Base-by-base conservation (phyloP, 2,888 invertebrate species). In the Andrena haemorrhoa region DNA sequence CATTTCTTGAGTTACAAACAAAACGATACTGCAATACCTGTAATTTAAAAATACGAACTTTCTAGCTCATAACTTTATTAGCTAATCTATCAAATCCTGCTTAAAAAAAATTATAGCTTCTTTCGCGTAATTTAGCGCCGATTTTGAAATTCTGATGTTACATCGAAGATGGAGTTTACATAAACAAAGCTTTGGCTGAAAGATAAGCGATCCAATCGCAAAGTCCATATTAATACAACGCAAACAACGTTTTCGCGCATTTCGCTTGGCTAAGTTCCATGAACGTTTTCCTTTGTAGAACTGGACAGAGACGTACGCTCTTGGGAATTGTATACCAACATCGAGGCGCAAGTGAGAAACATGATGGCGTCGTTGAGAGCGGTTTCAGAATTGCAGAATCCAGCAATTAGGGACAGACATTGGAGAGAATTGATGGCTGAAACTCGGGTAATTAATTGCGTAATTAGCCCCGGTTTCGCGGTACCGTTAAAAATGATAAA, bases 401-500 rank as follows among this genome's bases (percentile, higher is more conserved):
- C 98, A 0, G 97, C 98, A 0, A 98, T 99, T 87, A 96, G 98
- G 84, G 98, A 98, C 82, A 95, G 99, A 64, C 99, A 99, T 94
- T 99, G 99, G 99, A 95, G 96, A 73, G 98, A 99, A 92, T 95
- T 99, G 26, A 98, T 99, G 98, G 96, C 96, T 92, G 98, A 98
- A 10, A 99, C 98, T 0, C 97, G 98, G 95, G 97, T 97, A 56
- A 53, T 61, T 64, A 31, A 35, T 56, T 35, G 1, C 10, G 29
- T 8, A 35, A 73, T 61, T n/a, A 47, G 6, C 20, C 16, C 10
- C 1, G 23, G 12, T 53, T 61, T 35, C 35, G 10, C 7, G 1
- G 10, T 26, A 41, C 3, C 33, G 23, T 10, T n/a, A 33, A 31
- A 29, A 29, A 29, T 29, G 29, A 2, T 29, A 2, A 29, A 26